These are phyloP conservation scores for Mastomys natalensis DNA, from an alignment of 2,113 vertebrate genomes.

Conservation along the genomic window DNA sequence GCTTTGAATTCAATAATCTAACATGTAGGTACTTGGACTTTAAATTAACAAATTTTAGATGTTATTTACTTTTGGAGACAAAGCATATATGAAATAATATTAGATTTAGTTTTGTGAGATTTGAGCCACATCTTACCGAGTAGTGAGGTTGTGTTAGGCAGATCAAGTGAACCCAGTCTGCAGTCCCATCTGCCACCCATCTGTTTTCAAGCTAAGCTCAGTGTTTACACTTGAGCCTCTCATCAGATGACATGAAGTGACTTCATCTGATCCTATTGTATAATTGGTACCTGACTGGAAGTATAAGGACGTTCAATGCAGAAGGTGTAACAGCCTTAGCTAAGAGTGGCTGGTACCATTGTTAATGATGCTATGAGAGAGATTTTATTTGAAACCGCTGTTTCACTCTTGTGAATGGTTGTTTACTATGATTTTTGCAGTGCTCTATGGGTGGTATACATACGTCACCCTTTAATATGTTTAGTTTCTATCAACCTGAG, in stretches of 20 bases:
- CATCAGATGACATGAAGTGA: slow-evolving; percentile 78
- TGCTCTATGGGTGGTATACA: slow-evolving; percentile 1
- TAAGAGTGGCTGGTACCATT: slow-evolving; percentile 44
- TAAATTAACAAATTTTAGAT: slow-evolving; percentile 66
- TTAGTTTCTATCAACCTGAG: not conserved
- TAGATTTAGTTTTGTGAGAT: slow-evolving; percentile 74
- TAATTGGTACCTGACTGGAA: slow-evolving; percentile 84
- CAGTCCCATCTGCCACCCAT: slow-evolving; percentile 95
- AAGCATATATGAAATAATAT: not conserved
- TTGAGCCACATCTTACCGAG: slow-evolving; percentile 79
- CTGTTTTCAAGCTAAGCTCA: slow-evolving; percentile 85
- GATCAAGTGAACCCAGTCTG: slow-evolving; percentile 87
- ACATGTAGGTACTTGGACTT: slow-evolving; percentile 53
- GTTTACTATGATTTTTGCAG: slow-evolving; percentile 4
- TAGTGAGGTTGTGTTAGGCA: slow-evolving; percentile 82
- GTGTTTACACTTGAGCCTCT: slow-evolving; percentile 67
- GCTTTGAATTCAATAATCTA: slow-evolving; percentile 74
- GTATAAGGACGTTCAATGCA: slow-evolving; percentile 19
- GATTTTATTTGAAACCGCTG: not conserved
- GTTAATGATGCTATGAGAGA: slow-evolving; percentile 31
- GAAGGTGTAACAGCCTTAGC: not conserved
- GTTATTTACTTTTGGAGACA: slow-evolving; percentile 54
- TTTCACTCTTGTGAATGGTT: not conserved
- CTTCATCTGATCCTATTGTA: slow-evolving; percentile 80
- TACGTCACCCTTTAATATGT: not conserved